These are phyloP conservation scores for Pantherophis vulpinus DNA, from an alignment of 2,797 vertebrate species.

Conservation along the genomic window DNA sequence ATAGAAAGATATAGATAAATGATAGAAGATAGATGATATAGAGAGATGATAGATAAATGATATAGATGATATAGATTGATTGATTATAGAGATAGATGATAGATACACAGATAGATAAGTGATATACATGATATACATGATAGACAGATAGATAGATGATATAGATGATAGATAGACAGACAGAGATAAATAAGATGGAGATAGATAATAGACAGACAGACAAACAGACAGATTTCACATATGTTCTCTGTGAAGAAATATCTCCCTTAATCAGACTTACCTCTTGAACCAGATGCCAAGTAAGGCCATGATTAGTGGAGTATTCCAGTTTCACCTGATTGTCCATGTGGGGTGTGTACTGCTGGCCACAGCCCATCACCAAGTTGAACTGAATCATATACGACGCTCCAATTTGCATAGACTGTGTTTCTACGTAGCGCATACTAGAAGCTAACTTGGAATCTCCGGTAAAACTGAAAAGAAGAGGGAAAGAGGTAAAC, in stretches of 20 bases:
- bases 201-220: background rate
- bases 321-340: slow-evolving; percentile 97
- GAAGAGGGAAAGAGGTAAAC: slow-evolving; percentile 45
- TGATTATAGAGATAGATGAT: no score
- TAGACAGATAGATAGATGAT: no score
- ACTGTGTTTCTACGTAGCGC: slow-evolving; percentile 97
- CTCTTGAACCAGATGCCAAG: slow-evolving; percentile 98
- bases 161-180: background rate
- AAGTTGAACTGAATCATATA: slow-evolving; percentile 97
- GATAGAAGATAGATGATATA: no score
- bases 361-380: slow-evolving; percentile 92
- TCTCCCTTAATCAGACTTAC: slow-evolving; percentile 65
- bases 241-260: background rate
- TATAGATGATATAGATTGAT: no score
- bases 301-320: slow-evolving; percentile 97
- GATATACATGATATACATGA: no score
- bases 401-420: slow-evolving; percentile 96
- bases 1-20: no score
- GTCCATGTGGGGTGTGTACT: slow-evolving; percentile 91
- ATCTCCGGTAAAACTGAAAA: slow-evolving; percentile 91
- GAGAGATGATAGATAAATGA: no score
- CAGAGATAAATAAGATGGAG: no score
- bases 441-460: slow-evolving; percentile 90
- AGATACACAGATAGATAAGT: no score
- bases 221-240: background rate